These are phyloP conservation scores for Platycercus adscitus DNA, from an alignment of 2,113 vertebrate species.

Conservation along the genomic window DNA sequence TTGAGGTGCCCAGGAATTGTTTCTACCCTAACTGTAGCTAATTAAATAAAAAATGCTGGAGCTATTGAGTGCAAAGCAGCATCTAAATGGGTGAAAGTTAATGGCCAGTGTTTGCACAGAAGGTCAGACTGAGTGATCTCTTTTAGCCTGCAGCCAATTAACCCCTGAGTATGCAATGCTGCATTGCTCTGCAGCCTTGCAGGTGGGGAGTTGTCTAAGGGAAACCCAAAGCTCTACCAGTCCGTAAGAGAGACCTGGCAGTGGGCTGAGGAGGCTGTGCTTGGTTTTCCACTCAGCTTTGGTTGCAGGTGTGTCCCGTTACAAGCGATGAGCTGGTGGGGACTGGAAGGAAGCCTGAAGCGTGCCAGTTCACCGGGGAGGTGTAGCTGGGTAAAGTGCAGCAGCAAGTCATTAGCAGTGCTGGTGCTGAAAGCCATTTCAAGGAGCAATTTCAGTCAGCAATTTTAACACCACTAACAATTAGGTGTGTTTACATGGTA, in stretches of 20 bases:
- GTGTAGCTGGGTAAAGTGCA: neutral
- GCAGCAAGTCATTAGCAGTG: neutral
- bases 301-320: fast-evolving
- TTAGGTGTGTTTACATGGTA: neutral
- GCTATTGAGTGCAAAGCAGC: neutral
- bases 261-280: neutral
- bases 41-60: neutral
- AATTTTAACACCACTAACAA: neutral
- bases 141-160: neutral
- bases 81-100: neutral
- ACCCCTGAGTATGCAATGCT: neutral
- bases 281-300: neutral
- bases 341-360: neutral
- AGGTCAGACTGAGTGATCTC: neutral
- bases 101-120: neutral
- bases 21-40: neutral
- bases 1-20: neutral
- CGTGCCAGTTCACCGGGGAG: neutral
- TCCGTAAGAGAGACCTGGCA: neutral
- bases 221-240: neutral
- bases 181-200: neutral
- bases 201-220: neutral
- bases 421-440: neutral
- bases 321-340: neutral
- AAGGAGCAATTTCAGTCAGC: neutral